Evolutionary conservation across 2,113 vertebrate species (phyloP).

Genomic region (Cervus canadensis): DNA sequence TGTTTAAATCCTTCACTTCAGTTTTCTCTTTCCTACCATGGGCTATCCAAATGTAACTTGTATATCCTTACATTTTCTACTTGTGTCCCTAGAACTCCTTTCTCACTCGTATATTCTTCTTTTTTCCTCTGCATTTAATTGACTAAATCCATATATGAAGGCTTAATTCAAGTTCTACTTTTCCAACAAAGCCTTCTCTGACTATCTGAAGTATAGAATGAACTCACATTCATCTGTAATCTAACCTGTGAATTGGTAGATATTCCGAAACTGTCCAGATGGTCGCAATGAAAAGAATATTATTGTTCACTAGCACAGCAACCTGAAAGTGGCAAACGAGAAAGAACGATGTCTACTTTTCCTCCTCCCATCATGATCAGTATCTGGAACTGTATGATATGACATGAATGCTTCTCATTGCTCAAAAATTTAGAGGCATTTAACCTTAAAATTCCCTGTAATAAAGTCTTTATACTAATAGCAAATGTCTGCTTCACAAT

Average conservation of each 20-base stretch:
- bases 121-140: neutral
- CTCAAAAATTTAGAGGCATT: slow-evolving; percentile 49
- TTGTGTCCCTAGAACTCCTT: neutral
- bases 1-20: neutral
- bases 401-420: slow-evolving; percentile 30
- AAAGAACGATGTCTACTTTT: neutral
- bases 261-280: neutral
- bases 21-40: neutral
- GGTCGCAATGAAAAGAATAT: neutral
- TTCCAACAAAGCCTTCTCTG: neutral
- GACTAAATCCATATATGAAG: neutral
- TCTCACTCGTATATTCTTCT: neutral
- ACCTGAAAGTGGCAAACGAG: neutral
- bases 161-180: neutral
- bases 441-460: slow-evolving; percentile 56
- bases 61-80: neutral
- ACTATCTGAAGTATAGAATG: neutral
- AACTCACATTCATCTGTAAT: neutral
- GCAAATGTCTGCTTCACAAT: slow-evolving; percentile 63
- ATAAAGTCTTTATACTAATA: slow-evolving; percentile 74
- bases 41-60: neutral
- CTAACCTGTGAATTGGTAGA: neutral
- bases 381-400: neutral
- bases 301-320: neutral
- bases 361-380: neutral